A percentile compares a stretch with the other conserved stretches of the same genome.
These are phyloP conservation scores for Variabilichromis moorii DNA, from an alignment of 2,113 vertebrate species.

Conservation along the genomic window DNA sequence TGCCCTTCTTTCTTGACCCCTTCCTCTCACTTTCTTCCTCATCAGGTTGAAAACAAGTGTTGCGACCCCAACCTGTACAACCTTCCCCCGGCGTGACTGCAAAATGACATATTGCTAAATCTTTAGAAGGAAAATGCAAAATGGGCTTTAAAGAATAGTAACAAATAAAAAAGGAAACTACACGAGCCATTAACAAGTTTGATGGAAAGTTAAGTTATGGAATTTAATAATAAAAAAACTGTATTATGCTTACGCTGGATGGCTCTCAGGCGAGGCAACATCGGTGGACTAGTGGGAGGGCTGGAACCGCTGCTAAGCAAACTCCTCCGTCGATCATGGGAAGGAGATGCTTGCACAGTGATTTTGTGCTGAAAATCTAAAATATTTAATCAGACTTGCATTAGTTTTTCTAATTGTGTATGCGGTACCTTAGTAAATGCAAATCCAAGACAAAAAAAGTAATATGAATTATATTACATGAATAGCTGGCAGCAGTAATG, in stretches of 20 bases:
- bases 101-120: background rate
- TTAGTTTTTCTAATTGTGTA: background rate
- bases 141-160: too few species aligned
- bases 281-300: slow-evolving; percentile 87
- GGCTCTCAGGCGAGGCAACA: slow-evolving; percentile 90
- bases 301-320: slow-evolving; percentile 84
- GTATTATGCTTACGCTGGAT: slow-evolving; percentile 82
- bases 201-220: background rate
- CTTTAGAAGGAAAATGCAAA: background rate
- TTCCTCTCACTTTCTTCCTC: slow-evolving; percentile 83
- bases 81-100: slow-evolving; percentile 86
- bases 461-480: rapidly evolving
- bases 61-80: slow-evolving; percentile 78
- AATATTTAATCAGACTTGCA: background rate
- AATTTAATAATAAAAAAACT: background rate
- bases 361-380: slow-evolving; percentile 99
- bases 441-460: background rate
- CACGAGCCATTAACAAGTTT: background rate
- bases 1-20: slow-evolving; percentile 85
- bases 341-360: slow-evolving; percentile 95
- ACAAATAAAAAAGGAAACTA: background rate
- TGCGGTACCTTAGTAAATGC: background rate
- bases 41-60: slow-evolving; percentile 73
- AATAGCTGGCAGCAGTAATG: background rate
- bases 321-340: slow-evolving; percentile 88